phyloP scores from a whole-genome alignment of 2,113 vertebrate genomes.

The Rhinolophus sinicus region DNA sequence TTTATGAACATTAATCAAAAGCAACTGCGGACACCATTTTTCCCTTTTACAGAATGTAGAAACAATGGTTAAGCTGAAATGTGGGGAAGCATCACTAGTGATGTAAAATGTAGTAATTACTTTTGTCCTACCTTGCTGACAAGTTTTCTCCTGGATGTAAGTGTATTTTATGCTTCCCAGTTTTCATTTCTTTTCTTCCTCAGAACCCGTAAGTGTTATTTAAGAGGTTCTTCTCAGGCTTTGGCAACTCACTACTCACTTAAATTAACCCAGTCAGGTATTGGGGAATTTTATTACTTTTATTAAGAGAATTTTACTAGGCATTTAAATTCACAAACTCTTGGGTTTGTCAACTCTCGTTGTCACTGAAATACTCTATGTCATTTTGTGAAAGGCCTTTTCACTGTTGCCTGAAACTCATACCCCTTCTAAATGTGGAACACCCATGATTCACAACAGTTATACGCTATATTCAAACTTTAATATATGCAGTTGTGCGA shows the following conservation, averaged over 20 bases:
- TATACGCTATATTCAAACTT: not conserved
- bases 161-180: not conserved
- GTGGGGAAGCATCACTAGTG: not conserved
- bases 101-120: not conserved
- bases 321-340: not conserved
- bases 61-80: not conserved
- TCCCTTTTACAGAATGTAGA: not conserved
- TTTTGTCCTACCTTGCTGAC: not conserved
- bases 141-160: not conserved
- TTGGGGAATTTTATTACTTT: not conserved
- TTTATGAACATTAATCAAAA: not conserved
- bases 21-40: not conserved
- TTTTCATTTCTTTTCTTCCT: not conserved
- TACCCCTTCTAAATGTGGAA: not conserved
- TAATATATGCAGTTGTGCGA: not conserved
- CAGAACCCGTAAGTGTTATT: not conserved
- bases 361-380: not conserved
- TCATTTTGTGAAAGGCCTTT: not conserved
- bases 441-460: not conserved
- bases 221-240: not conserved
- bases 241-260: not conserved
- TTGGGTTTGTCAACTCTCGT: not conserved
- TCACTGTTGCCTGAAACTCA: not conserved
- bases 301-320: not conserved
- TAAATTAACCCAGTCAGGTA: not conserved